Conservation (phyloP, 2,888 invertebrate genomes). For the Oasisia sp. region DNA sequence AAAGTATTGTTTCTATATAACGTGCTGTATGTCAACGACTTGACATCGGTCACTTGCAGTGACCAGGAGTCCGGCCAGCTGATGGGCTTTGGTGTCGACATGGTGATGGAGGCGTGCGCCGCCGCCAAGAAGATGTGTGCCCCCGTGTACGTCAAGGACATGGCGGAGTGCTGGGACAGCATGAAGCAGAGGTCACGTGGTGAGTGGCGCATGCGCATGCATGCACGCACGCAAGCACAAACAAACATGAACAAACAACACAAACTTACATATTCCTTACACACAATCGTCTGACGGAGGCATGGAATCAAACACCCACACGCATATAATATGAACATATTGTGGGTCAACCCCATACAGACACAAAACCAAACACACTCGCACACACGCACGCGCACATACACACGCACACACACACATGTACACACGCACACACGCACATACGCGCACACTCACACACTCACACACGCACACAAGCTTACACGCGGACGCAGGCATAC, state of each 20-base stretch:
- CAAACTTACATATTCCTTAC: no score
- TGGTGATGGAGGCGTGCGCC: slow-evolving; percentile 20
- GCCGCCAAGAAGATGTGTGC: slow-evolving; percentile 20
- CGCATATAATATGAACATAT: no score
- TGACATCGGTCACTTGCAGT: not conserved
- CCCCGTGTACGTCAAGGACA: not conserved
- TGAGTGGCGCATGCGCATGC: not conserved
- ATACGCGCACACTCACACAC: no score
- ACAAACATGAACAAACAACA: not conserved
- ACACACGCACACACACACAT: no score
- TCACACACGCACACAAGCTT: no score
- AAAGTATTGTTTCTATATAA: not conserved
- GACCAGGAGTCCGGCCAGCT: slow-evolving; percentile 21
- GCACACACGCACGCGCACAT: no score
- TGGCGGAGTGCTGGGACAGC: slow-evolving; percentile 21
- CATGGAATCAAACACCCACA: no score
- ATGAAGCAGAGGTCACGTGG: slow-evolving; percentile 13
- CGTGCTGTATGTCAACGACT: not conserved
- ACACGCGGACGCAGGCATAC: no score
- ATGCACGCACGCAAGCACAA: not conserved
- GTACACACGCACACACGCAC: no score
- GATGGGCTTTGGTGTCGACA: slow-evolving; percentile 21
- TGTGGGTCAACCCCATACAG: no score
- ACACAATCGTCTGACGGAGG: no score
- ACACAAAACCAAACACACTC: no score